These are phyloP conservation scores for Cepaea hortensis DNA, from an alignment of 2,888 invertebrate genomes.

Conservation along the genomic window DNA sequence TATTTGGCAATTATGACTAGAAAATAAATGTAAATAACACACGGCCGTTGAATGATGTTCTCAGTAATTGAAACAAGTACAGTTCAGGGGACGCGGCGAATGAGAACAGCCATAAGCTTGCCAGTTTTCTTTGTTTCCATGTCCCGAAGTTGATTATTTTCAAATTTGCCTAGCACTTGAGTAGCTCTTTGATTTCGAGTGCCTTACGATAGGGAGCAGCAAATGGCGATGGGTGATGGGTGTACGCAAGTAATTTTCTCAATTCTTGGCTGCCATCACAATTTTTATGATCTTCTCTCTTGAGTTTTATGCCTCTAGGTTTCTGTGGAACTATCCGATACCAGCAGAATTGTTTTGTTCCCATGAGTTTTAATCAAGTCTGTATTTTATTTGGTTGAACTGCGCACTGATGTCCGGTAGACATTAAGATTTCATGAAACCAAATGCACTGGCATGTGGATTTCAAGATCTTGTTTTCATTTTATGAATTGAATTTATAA, in stretches of 20 bases:
- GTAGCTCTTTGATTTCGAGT: constrained; percentile 26
- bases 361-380: background rate
- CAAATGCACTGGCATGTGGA: too few relatives aligned
- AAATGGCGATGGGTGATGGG: background rate
- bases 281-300: constrained; percentile 18
- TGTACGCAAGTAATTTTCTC: constrained; percentile 17
- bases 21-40: too few relatives aligned
- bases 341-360: background rate
- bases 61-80: constrained; percentile 34
- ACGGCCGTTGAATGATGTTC: background rate
- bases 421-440: too few relatives aligned
- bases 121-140: background rate
- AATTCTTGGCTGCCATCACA: constrained; percentile 16
- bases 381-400: background rate
- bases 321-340: background rate
- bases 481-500: too few relatives aligned
- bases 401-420: too few relatives aligned
- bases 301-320: background rate
- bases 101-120: background rate
- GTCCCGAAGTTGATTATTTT: constrained; percentile 23
- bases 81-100: background rate
- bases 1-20: too few relatives aligned
- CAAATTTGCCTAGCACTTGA: constrained; percentile 32
- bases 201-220: constrained; percentile 1
- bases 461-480: too few relatives aligned